A percentile compares a stretch with the other conserved stretches of the same genome.
These are phyloP conservation scores for Campylomormyrus tamandua DNA, from an alignment of 2,113 vertebrate genomes.

Conservation along the genomic window DNA sequence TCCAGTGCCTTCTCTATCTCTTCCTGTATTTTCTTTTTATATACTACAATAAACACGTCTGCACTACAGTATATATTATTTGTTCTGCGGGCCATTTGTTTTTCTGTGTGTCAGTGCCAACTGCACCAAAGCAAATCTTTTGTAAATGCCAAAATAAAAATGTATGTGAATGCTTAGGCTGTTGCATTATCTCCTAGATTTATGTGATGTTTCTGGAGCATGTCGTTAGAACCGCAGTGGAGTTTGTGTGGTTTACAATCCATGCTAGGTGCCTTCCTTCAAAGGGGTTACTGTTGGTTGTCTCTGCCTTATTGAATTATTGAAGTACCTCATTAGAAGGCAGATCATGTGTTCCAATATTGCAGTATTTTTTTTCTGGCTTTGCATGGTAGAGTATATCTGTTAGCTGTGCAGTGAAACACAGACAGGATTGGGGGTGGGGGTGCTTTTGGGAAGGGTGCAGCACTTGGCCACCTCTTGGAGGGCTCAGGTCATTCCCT, in stretches of 20 bases:
- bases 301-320: conserved; percentile 2
- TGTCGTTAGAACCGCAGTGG: neutral
- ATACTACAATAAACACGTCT: neutral
- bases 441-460: neutral
- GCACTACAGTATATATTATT: neutral
- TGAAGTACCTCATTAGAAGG: conserved; percentile 1
- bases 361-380: neutral
- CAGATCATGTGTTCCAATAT: neutral
- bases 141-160: neutral
- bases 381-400: neutral
- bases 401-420: neutral
- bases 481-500: neutral
- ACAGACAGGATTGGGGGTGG: neutral
- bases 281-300: neutral
- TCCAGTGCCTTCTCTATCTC: neutral
- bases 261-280: neutral
- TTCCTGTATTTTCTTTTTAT: neutral
- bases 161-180: too few species aligned
- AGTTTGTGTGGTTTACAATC: neutral
- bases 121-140: neutral
- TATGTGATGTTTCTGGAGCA: neutral
- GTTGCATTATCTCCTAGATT: neutral
- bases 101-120: neutral
- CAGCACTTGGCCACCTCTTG: neutral
- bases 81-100: neutral